A percentile compares a stretch with the other conserved stretches of the same genome.
phyloP scores from a whole-genome alignment of 2,113 vertebrate species.

The Toxotes jaculatrix region DNA sequence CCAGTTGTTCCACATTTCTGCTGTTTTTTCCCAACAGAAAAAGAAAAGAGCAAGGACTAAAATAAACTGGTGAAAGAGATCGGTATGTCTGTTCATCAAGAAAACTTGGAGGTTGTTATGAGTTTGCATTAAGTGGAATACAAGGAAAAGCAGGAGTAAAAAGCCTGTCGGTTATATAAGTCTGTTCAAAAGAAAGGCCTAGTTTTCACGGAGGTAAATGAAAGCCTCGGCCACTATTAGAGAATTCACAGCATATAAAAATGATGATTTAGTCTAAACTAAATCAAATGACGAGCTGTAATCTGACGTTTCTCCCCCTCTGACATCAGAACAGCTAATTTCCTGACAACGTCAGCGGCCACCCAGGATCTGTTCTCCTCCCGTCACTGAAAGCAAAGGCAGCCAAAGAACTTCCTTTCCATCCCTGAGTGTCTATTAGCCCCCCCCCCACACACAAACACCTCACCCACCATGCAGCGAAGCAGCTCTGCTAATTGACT shows the following conservation, averaged over 20 bases:
- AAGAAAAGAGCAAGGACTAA: too few species aligned
- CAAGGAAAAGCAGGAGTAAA: too few species aligned
- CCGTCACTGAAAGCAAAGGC: neutral
- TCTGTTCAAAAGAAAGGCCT: neutral
- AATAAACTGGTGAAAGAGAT: too few species aligned
- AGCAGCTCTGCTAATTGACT: conserved; percentile 72
- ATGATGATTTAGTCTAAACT: neutral
- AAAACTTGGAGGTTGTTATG: neutral
- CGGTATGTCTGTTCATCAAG: neutral
- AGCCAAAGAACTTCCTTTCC: neutral
- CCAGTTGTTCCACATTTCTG: too few species aligned
- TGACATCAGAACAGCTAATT: conserved; percentile 14
- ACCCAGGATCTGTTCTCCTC: neutral
- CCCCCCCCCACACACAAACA: neutral
- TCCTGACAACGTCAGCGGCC: conserved; percentile 8
- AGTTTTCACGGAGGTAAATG: neutral
- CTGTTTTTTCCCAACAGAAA: too few species aligned
- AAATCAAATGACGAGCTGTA: neutral
- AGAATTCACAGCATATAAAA: neutral
- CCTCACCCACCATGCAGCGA: conserved; percentile 13
- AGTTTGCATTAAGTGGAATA: too few species aligned
- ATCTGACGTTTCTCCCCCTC: neutral
- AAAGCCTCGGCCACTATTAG: too few species aligned
- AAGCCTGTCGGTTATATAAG: neutral
- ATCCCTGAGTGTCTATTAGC: neutral